Percentiles rank a stretch among this genome's conserved stretches.
Conservation (phyloP, 2,113 vertebrate genomes). For the Cnemophilus loriae region DNA sequence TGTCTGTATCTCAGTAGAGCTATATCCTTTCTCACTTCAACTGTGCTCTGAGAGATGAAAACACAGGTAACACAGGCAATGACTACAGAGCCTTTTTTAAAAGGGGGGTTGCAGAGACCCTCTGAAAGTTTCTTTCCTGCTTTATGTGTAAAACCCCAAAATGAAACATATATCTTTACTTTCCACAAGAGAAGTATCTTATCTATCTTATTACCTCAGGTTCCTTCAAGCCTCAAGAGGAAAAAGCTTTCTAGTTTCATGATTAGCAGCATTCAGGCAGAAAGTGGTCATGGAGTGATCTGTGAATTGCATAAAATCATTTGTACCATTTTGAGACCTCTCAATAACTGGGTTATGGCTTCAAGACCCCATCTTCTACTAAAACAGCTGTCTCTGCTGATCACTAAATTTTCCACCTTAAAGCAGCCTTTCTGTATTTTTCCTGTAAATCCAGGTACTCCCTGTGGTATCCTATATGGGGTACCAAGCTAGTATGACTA, state of each 20-base stretch:
- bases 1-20: neutral
- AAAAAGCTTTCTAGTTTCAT: neutral
- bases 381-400: neutral
- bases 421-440: neutral
- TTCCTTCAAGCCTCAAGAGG: neutral
- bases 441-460: neutral
- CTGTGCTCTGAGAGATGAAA: neutral
- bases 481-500: rapidly evolving
- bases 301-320: neutral
- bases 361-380: neutral
- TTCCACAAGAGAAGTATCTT: neutral
- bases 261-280: neutral
- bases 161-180: neutral
- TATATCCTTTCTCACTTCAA: neutral
- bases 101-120: neutral
- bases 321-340: neutral
- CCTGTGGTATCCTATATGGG: neutral
- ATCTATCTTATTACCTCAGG: neutral
- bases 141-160: neutral
- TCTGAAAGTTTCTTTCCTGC: neutral
- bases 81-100: neutral
- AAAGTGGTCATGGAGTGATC: neutral
- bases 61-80: neutral
- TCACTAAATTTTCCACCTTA: neutral
- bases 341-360: neutral